phyloP scores from a whole-genome alignment of 2,888 invertebrate species.

The Pegoplata infirma region DNA sequence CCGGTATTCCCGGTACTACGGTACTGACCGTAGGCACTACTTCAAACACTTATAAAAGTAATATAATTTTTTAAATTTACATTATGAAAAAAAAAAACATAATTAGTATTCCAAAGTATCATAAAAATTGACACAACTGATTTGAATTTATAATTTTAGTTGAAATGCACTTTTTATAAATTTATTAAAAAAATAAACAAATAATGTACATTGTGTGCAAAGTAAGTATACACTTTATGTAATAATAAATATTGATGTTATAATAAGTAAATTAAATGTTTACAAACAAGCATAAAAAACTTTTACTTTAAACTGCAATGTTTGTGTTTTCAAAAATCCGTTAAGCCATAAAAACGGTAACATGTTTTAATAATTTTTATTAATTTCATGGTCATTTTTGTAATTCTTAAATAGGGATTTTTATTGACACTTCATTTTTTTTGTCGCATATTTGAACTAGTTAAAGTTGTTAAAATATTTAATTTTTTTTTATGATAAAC shows the following conservation, averaged over 20 bases:
- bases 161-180: neutral
- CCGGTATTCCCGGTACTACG: too few relatives aligned
- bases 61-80: neutral
- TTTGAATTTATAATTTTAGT: constrained; percentile 33
- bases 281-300: neutral
- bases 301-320: constrained; percentile 15
- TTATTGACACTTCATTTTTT: neutral
- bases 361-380: neutral
- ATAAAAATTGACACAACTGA: constrained; percentile 24
- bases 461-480: constrained; percentile 5
- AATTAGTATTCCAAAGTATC: constrained; percentile 26
- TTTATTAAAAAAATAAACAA: neutral
- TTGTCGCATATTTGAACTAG: neutral
- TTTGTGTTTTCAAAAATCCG: neutral
- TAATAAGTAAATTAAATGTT: constrained; percentile 5
- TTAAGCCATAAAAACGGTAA: neutral
- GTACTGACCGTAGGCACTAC: too few relatives aligned
- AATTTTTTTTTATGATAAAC: constrained; percentile 16
- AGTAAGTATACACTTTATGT: constrained; percentile 1
- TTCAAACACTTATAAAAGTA: too few relatives aligned
- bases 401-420: neutral
- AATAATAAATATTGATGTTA: neutral
- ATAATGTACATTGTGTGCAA: neutral
- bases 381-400: constrained; percentile 32
- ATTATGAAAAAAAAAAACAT: neutral